Base-by-base conservation (phyloP, 2,888 invertebrate species). In the Teleiodes luculella region DNA sequence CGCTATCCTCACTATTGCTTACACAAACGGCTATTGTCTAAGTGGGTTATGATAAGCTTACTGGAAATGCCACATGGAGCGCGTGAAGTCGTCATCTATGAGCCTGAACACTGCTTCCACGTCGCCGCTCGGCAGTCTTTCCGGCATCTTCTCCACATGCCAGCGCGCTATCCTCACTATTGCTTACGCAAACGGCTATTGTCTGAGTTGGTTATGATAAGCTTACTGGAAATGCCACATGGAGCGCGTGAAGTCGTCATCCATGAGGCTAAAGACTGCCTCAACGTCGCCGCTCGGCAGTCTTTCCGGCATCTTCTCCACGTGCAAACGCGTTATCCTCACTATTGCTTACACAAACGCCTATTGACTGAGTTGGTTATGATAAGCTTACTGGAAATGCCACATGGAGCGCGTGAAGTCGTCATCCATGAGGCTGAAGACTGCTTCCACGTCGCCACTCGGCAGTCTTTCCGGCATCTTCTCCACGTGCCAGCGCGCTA, bases 221-320 rank as follows among this genome's bases (percentile, higher is more conserved):
- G 91, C 94, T 91, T 83, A 96, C 93, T 95, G 95, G 85, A n/a
- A 96, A 82, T 97, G 96, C 98, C 98, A 98, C 94, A 97, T 96
- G 64, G 96, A 95, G 58, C 96, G 91, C 16, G 98, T 97, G 80
- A 96, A 96, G 74, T 97, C 97, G 74, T 94, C 96, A 81, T 98
- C 98, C 93, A 95, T 95, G 67, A 98, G 92, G n/a, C n/a, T n/a
- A n/a, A n/a, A n/a, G n/a, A n/a, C n/a, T 2, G 97, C 97, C 85
- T 96, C 96, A 60, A 97, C 95, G 89, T 97, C 97, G 47, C 97
- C 97, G 78, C 95, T 96, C 58, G 95, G 95, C 68, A 97, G 89
- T 64, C 96, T 91, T 83, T 96, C 96, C 5, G 97, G 97, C 67
- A 95, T 93, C 78, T 96, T 95, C 85, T 97, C 97, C 65, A 97